Conservation (phyloP, 1,140 invertebrate genomes). For the Rhopalosiphum maidis region DNA sequence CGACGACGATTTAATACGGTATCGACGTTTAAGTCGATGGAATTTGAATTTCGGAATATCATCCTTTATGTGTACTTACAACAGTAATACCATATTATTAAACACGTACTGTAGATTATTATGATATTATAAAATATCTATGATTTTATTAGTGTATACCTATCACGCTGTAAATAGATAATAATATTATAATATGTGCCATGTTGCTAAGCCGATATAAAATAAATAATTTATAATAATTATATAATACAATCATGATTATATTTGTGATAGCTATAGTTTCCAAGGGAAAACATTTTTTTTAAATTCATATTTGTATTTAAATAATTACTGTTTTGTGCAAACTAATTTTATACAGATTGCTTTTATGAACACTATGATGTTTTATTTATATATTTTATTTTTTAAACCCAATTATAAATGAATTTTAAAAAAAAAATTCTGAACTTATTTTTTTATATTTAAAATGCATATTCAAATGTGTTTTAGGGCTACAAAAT, state of each 20-base stretch:
- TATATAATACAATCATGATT: not conserved
- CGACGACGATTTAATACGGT: not conserved
- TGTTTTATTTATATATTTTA: no score
- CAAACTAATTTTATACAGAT: no score
- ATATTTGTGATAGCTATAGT: not conserved
- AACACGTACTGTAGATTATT: not conserved
- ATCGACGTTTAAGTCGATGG: not conserved
- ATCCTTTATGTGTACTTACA: not conserved
- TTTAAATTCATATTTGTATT: not conserved
- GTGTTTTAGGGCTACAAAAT: not conserved
- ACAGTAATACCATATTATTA: not conserved
- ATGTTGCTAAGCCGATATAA: no score
- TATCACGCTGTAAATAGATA: no score
- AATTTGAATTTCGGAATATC: not conserved
- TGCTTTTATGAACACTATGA: no score
- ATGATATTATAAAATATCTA: not conserved
- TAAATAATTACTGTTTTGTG: not conserved
- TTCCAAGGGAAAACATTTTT: not conserved
- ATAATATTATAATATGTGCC: no score
- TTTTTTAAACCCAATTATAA: no score
- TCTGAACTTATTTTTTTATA: no score
- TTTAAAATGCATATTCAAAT: not conserved
- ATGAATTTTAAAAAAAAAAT: not conserved
- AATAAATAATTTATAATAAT: not conserved
- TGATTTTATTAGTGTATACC: not conserved